Conservation (phyloP, 2,888 invertebrate species). For the Drosophila maculinotata region DNA sequence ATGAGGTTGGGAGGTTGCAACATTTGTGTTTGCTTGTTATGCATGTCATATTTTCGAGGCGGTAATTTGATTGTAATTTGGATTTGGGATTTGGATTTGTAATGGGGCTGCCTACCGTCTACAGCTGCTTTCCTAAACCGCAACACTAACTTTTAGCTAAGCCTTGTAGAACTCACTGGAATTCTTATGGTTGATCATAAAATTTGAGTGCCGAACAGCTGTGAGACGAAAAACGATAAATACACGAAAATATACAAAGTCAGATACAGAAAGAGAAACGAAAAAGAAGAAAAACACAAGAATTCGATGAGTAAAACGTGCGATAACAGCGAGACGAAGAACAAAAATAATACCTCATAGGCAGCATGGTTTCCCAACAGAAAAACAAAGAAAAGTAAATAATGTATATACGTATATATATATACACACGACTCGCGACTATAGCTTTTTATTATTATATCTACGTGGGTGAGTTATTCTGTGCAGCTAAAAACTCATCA, state of each 20-base stretch:
- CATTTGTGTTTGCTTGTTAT: conserved; percentile 20
- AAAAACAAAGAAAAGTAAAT: background rate
- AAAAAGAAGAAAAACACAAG: conserved; percentile 1
- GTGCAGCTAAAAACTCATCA: background rate
- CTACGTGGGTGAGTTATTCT: conserved; percentile 24
- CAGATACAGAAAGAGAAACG: conserved; percentile 23
- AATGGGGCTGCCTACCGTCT: conserved; percentile 2
- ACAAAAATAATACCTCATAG: conserved; percentile 13
- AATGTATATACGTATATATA: background rate
- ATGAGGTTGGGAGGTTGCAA: conserved; percentile 41
- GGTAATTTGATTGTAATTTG: conserved; percentile 39
- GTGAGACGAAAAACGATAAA: conserved; percentile 36
- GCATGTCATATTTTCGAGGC: conserved; percentile 7
- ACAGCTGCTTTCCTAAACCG: too few relatives aligned
- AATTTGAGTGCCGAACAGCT: conserved; percentile 28
- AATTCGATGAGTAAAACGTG: conserved; percentile 22
- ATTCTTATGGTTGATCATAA: conserved; percentile 1
- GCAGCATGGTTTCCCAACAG: conserved; percentile 1
- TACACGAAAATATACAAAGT: conserved; percentile 38
- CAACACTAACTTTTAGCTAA: background rate
- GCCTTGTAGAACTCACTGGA: background rate
- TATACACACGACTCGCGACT: background rate
- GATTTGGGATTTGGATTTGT: background rate
- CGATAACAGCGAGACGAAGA: conserved; percentile 30
- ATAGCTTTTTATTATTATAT: background rate